Base-by-base conservation (phyloP, 2,888 invertebrate genomes). In the Acanthoscelides obtectus region DNA sequence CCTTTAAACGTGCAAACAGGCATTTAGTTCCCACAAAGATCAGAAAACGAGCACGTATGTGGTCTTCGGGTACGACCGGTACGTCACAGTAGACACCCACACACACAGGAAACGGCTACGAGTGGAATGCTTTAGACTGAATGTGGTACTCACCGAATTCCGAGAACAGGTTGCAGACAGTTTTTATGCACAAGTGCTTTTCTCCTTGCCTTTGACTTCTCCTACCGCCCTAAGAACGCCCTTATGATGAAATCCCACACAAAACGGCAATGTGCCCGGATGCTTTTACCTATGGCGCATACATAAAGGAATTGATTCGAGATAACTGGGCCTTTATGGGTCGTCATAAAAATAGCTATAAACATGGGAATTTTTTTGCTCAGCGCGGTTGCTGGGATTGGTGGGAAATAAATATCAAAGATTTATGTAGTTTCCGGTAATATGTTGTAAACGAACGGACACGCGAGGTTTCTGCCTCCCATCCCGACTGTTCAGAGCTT, bases 171-270 rank as follows among this genome's bases (percentile, higher is more conserved):
- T 76, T 74, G 74, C 74, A 73, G 71, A 73, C 72, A 71, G 72
- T 74, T 72, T 75, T 74, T 75, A 74, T 72, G 72, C 66, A 72
- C 72, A 75, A 75, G 74, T 75, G 74, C 72, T 74, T 74, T 76
- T 75, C 73, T 74, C 72, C 75, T 63, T 75, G 76, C 72, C 73
- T 74, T 74, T 76, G 76, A 76, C 76, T 73, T 74, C 72, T 75
- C 68, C 70, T 73, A 69, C 76, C 75, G 74, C 74, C 76, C 74
- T 71, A 68, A 63, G 45, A 74, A 76, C 74, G 74, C 75, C 76
- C 76, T 75, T 74, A 72, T 45, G 45, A 4, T 17, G 45, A 12
- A 45, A 45, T 45, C 45, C 45, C 45, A 45, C 45, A 45, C 45
- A 45, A 45, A 45, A 45, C 45, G 45, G 8, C 45, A 45, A 45